Base-by-base conservation (phyloP, 2,888 invertebrate genomes). In the Idaea straminata region DNA sequence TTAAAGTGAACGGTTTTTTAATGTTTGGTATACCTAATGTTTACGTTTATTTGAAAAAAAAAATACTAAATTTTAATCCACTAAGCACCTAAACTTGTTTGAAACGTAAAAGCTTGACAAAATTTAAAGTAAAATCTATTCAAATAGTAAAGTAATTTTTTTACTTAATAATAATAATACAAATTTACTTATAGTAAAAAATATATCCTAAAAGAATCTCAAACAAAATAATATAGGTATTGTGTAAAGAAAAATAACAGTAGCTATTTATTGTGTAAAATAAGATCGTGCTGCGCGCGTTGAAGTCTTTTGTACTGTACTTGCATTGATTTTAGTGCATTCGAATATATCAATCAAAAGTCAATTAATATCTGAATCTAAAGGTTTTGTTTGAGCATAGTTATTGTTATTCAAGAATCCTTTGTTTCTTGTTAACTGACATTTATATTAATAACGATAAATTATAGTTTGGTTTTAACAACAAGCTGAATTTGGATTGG, bases 281-380 rank as follows among this genome's bases (percentile, higher is more conserved):
- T 7, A 10, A 47, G 47, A 47, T 61, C 62, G 59, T 64, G 59
- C 47, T 15, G 63, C 67, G 76, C 81, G 81, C 84, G 84, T 85
- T 85, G 83, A 85, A 75, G 79, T 84, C 85, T 84, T 82, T 83
- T 82, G 75, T 74, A 78, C 67, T 64, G 69, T 57, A 61, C 5
- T 15, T 10, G 36, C 7, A 47, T 62, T 63, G 69, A 3, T 70
- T 70, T 67, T 72, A 70, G 63, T 69, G 64, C 61, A 63, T 47
- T 47, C 47, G 13, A 47, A 47, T 47, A 47, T 47, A 47, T 68
- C 66, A 60, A 47, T 47, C 47, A 47, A 47, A 47, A 47, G 47
- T 10, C 13, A 47, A 47, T 13, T 47, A 47, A 47, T 47, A 47
- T 47, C 13, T 47, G 5, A 13, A 13, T 47, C 47, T 13, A 47